Evolutionary conservation across 2,113 vertebrate species (phyloP), one percentile per base, ranked within the genome.

Genomic region (Gnathonemus longibarbis): DNA sequence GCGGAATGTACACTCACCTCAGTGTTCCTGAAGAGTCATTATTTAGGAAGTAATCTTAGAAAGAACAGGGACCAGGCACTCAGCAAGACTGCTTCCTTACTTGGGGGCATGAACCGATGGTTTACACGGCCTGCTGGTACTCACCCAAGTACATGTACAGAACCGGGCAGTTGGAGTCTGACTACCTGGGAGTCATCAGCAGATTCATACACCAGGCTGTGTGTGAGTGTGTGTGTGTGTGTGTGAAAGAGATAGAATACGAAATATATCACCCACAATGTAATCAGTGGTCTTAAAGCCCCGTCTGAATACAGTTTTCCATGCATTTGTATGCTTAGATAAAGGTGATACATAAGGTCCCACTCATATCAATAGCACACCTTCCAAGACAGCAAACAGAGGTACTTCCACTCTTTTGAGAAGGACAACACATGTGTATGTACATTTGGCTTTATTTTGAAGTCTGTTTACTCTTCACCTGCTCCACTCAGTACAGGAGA

Each of bases 381-480:
- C 83, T 1, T 48, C 42, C 45, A 48, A 4, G 42, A 24, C 8
- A 48, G 83, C 39, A 45, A 45, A 84, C 24, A n/a, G 35, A 83
- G 19, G 39, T 11, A 84, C 45, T 21, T 48, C 31, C 45, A 87
- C 85, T 31, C 48, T 53, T 86, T n/a, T 9, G 10, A 45, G 42
- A 74, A 77, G 21, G 42, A 77, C 24, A 31, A 48, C 48, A 80
- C 66, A 50, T 21, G 21, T 8, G 74, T 52, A 9, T 80, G 15
- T 83, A 52, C 39, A 45, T 21, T 42, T 70, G 62, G 62, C 46
- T 83, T 53, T n/a, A 89, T 77, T 89, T 84, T 80, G 62, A 80
- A 24, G 27, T 84, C 1, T 5, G n/a, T 84, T 85, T 19, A 39
- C 89, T 48, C 80, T 53, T 24, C 52, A 84, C 50, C 50, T 58